phyloP scores from a whole-genome alignment of 2,888 invertebrate species.

The Papilio demoleus region DNA sequence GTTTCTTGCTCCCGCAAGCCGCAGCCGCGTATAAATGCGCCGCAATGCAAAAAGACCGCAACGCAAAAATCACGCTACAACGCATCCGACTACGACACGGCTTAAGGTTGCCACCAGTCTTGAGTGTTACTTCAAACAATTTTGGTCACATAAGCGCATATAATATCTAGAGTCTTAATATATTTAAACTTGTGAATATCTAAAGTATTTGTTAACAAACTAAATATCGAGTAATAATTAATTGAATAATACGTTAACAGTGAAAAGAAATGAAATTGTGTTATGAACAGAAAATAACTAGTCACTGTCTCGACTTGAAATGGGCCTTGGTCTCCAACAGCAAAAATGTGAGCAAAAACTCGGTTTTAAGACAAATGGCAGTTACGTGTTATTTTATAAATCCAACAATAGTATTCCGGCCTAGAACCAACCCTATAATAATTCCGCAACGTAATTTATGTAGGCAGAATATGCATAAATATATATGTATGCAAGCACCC shows the following conservation, averaged over 20 bases:
- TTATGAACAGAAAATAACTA: too few species aligned
- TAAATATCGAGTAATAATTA: not conserved
- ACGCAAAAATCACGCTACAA: conserved; percentile 65
- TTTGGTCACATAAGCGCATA: not conserved
- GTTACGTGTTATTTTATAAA: not conserved
- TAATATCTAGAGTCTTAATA: not conserved
- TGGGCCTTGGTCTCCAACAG: too few species aligned
- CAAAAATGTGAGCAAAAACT: too few species aligned
- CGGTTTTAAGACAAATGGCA: not conserved
- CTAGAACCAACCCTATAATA: conserved; percentile 5
- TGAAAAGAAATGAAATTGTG: too few species aligned
- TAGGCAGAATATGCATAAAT: conserved; percentile 1
- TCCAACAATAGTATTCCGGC: not conserved
- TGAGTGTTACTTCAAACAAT: not conserved
- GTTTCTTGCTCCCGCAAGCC: conserved; percentile 60
- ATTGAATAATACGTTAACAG: too few species aligned
- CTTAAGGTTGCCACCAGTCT: conserved; percentile 29
- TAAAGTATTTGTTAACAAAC: not conserved
- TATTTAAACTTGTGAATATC: not conserved
- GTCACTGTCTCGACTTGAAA: too few species aligned
- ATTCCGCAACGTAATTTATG: conserved; percentile 21
- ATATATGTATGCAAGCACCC: conserved; percentile 2
- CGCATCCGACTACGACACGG: conserved; percentile 49
- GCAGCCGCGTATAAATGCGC: conserved; percentile 62
- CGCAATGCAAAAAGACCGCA: conserved; percentile 68